Evolutionary conservation across 1,140 invertebrate genomes (phyloP).

Genomic region (Archegozetes longisetosus): DNA sequence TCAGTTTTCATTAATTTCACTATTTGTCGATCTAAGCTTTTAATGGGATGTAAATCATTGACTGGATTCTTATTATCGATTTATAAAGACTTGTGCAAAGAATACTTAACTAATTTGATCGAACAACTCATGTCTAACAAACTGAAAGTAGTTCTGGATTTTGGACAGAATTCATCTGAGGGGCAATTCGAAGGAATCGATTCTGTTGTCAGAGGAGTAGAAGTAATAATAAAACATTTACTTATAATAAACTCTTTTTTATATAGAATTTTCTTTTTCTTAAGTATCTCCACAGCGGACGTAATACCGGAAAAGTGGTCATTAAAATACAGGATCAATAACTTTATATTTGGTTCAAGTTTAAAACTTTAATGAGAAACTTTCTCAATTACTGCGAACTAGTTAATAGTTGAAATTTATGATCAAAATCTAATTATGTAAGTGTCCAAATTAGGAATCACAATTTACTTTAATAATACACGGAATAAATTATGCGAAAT

Average conservation of each 20-base stretch:
- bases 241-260: not conserved
- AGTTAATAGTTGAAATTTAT: no score
- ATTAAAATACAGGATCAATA: constrained; percentile 5
- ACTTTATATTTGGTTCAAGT: no score
- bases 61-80: constrained; percentile 2
- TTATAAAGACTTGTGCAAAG: not conserved
- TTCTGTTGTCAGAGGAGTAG: not conserved
- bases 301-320: constrained; percentile 12
- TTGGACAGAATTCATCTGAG: constrained; percentile 2
- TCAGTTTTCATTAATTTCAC: no score
- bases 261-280: not conserved
- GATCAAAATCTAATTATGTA: no score
- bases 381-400: no score
- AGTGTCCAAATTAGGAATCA: no score
- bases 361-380: no score
- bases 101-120: constrained; percentile 5
- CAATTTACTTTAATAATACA: no score
- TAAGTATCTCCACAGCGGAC: constrained; percentile 1
- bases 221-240: not conserved
- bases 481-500: no score
- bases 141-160: not conserved
- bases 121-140: not conserved
- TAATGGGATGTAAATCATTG: constrained; percentile 7
- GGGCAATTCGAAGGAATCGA: constrained; percentile 9
- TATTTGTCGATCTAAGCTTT: not conserved